Percentiles rank a stretch among this genome's conserved stretches.
Evolutionary conservation across 2,888 invertebrate species (phyloP).

Genomic region (Ectemnius lituratus): DNA sequence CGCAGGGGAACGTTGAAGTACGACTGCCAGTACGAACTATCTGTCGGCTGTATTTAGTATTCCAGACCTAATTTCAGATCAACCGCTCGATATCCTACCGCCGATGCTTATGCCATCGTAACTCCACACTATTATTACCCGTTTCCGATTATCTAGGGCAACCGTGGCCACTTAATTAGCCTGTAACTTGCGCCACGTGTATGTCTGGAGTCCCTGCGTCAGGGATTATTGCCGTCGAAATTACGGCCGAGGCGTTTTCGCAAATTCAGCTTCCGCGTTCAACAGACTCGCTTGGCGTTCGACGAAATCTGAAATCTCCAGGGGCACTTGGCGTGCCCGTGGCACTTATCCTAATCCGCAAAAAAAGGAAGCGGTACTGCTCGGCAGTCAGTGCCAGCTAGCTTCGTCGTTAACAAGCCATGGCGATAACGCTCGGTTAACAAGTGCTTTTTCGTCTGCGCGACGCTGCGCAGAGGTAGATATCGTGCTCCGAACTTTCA

Average conservation of each 20-base stretch:
- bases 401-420: conserved; percentile 50
- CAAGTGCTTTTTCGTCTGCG: conserved; percentile 43
- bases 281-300: conserved; percentile 5
- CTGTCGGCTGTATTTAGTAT: too few relatives aligned
- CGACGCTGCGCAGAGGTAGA: not conserved
- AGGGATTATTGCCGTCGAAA: not conserved
- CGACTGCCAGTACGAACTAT: not conserved
- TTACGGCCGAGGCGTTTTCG: not conserved
- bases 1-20: conserved; percentile 28
- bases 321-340: not conserved
- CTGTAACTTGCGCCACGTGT: not conserved
- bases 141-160: not conserved
- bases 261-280: conserved; percentile 10
- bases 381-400: conserved; percentile 23
- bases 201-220: not conserved
- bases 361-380: conserved; percentile 17
- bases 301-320: conserved; percentile 21
- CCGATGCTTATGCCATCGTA: not conserved
- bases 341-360: conserved; percentile 23
- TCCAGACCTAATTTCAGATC: too few relatives aligned
- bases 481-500: conserved; percentile 57
- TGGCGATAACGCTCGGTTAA: conserved; percentile 46
- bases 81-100: too few relatives aligned
- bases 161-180: conserved; percentile 2
- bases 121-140: not conserved